phyloP scores from a whole-genome alignment of 2,888 invertebrate species.

The Ectemnius cavifrons region DNA sequence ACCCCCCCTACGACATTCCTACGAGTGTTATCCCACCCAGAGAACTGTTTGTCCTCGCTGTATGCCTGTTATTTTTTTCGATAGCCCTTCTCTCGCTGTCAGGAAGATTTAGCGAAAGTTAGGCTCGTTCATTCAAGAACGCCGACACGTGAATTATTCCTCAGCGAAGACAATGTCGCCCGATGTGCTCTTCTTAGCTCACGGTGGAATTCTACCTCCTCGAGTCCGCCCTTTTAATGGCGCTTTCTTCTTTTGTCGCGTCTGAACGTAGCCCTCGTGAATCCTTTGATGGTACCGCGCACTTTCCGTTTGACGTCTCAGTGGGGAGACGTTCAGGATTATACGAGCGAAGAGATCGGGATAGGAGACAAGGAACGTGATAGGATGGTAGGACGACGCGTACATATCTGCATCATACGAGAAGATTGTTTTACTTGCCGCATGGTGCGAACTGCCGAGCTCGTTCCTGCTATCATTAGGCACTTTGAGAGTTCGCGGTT shows the following conservation, averaged over 20 bases:
- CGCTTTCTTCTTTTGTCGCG: background rate
- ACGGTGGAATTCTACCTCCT: background rate
- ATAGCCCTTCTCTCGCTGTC: background rate
- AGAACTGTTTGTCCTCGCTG: conserved; percentile 8
- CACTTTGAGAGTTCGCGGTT: conserved; percentile 27
- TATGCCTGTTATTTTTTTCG: conserved; percentile 6
- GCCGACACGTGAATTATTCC: background rate
- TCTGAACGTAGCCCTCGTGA: background rate
- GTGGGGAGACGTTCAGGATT: too few species aligned
- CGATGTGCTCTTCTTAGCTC: background rate
- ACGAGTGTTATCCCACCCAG: conserved; percentile 11
- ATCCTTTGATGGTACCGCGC: too few species aligned
- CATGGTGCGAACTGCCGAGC: background rate
- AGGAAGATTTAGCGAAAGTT: background rate
- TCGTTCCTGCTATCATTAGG: conserved; percentile 31
- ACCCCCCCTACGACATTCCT: conserved; percentile 30
- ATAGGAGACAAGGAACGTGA: background rate
- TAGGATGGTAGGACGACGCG: background rate
- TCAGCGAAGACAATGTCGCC: background rate
- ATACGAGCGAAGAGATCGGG: too few species aligned
- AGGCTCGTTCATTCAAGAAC: background rate
- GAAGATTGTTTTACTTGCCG: conserved; percentile 33
- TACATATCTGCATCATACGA: conserved; percentile 3
- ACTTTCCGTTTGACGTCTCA: too few species aligned
- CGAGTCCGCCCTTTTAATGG: background rate